Percentiles rank a stretch among this genome's conserved stretches.
These are phyloP conservation scores for Otolemur garnettii DNA, from an alignment of 2,113 vertebrate species.

Conservation along the genomic window DNA sequence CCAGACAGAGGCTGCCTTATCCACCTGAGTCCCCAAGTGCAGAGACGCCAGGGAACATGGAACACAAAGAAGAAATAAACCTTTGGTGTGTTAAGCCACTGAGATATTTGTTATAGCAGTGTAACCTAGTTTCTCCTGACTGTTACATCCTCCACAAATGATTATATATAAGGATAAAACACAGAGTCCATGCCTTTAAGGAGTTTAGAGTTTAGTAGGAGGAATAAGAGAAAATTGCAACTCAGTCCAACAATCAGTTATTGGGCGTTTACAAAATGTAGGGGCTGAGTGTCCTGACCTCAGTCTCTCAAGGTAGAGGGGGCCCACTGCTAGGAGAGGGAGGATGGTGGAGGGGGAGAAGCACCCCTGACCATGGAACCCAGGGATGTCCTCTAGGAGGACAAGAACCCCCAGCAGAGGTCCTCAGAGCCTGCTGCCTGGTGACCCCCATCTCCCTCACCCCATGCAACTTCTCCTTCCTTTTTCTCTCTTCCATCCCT, in stretches of 20 bases:
- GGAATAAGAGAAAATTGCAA: neutral
- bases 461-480: neutral
- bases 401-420: accelerated
- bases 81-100: neutral
- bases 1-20: neutral
- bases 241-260: neutral
- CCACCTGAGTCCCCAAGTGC: neutral
- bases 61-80: neutral
- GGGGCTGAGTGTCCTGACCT: neutral
- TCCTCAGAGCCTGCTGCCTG: too few species aligned
- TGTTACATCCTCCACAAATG: neutral
- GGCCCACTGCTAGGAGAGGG: neutral
- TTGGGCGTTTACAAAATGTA: neutral
- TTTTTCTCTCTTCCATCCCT: neutral
- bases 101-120: neutral
- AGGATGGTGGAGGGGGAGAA: too few species aligned
- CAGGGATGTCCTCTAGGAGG: neutral
- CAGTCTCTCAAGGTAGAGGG: neutral
- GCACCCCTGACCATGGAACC: accelerated
- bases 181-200: neutral
- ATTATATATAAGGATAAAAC: neutral
- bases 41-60: too few species aligned
- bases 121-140: neutral
- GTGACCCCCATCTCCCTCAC: neutral
- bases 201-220: neutral